phyloP scores from a whole-genome alignment of 2,113 vertebrate genomes.

The Ploceus nigricollis region DNA sequence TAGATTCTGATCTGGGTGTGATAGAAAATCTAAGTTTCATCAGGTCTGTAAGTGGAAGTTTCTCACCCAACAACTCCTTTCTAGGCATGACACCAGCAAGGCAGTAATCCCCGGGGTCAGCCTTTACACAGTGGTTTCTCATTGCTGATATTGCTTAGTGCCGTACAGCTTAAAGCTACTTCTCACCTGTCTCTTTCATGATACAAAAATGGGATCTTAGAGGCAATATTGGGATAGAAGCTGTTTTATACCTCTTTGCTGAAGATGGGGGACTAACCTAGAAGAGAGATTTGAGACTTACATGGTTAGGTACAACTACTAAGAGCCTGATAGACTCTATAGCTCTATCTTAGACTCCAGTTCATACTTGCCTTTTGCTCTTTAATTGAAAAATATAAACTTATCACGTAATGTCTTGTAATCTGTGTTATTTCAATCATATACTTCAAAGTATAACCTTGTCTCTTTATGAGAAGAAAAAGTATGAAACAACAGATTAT shows the following conservation, averaged over 20 bases:
- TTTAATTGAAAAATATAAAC: background rate
- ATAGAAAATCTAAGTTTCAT: background rate
- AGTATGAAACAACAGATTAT: background rate
- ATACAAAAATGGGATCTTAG: background rate
- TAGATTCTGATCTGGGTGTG: background rate
- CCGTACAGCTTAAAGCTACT: background rate
- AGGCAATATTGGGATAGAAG: background rate
- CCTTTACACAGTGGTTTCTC: background rate
- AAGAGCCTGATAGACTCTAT: background rate
- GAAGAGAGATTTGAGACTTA: background rate
- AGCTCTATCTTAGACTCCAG: background rate
- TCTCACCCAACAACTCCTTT: background rate
- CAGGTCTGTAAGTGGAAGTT: background rate
- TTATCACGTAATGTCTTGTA: background rate
- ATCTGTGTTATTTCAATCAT: background rate
- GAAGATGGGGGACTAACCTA: background rate
- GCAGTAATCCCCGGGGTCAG: background rate
- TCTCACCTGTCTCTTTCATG: background rate
- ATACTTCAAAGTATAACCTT: background rate
- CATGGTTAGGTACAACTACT: background rate
- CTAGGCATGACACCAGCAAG: background rate
- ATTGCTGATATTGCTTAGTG: rapidly evolving
- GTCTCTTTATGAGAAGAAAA: background rate
- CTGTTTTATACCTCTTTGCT: background rate
- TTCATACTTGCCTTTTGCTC: background rate